Evolutionary conservation across 2,797 vertebrate species (phyloP).

Genomic region (Fringilla coelebs): DNA sequence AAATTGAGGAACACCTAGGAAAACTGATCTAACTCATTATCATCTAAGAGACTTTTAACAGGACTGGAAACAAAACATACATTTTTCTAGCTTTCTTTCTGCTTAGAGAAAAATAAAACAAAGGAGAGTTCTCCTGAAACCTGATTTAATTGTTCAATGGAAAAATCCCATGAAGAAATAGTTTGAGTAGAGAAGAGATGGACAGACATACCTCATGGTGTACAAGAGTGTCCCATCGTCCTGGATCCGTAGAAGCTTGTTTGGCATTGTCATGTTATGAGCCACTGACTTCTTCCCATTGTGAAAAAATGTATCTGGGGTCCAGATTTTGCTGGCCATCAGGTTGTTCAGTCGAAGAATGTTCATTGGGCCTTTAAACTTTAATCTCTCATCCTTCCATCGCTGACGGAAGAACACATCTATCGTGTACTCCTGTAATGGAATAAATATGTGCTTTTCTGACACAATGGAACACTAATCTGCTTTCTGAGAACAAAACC

Average conservation of each 20-base stretch:
- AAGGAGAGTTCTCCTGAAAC: background rate
- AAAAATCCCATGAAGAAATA: background rate
- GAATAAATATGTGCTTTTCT: background rate
- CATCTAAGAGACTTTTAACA: background rate
- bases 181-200: background rate
- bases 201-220: conserved; percentile 87
- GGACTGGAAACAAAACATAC: background rate
- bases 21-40: background rate
- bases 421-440: conserved; percentile 93
- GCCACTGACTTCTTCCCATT: conserved; percentile 98
- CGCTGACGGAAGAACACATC: conserved; percentile 98
- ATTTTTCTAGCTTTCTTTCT: background rate
- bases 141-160: background rate
- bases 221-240: conserved; percentile 95
- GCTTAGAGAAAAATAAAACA: background rate
- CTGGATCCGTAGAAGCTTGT: conserved; percentile 93
- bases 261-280: conserved; percentile 99
- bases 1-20: background rate
- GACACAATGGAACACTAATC: background rate
- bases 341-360: conserved; percentile 96
- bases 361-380: conserved; percentile 96
- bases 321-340: conserved; percentile 99
- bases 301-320: conserved; percentile 98
- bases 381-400: conserved; percentile 96
- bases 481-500: background rate